Conservation (phyloP, 2,797 vertebrate species). For the Coracias cyanogaster region DNA sequence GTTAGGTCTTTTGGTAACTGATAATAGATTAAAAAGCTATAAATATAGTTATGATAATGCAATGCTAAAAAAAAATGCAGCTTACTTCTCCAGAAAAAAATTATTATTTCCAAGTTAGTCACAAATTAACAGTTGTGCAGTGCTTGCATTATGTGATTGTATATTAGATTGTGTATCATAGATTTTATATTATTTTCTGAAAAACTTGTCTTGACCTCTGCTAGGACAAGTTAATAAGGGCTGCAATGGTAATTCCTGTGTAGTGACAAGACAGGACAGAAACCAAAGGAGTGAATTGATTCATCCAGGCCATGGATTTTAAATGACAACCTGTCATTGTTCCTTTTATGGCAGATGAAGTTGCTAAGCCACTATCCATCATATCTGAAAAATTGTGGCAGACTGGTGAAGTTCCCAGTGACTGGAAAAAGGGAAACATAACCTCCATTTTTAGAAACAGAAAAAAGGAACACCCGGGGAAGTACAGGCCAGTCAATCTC, state of each 20-base stretch:
- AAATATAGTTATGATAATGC: neutral
- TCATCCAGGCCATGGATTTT: neutral
- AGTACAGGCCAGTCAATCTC: neutral
- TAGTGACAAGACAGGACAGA: neutral
- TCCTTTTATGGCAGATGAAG: neutral
- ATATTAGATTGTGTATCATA: neutral
- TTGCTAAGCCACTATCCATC: neutral
- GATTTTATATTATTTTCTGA: neutral
- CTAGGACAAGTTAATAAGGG: neutral
- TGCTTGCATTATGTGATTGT: neutral
- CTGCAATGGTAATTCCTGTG: neutral
- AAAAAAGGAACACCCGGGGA: neutral
- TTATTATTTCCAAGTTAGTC: neutral
- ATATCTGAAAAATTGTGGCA: neutral
- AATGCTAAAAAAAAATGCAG: neutral
- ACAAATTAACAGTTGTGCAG: neutral
- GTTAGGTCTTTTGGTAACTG: neutral
- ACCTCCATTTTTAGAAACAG: neutral
- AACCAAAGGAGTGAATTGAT: neutral
- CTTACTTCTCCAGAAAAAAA: neutral
- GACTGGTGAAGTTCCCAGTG: neutral
- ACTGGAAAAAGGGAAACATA: neutral
- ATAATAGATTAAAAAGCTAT: neutral
- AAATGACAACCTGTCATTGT: neutral
- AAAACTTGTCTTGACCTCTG: neutral